These are phyloP conservation scores for Stegodyphus mimosarum DNA, from an alignment of 1,140 invertebrate genomes.

Conservation along the genomic window DNA sequence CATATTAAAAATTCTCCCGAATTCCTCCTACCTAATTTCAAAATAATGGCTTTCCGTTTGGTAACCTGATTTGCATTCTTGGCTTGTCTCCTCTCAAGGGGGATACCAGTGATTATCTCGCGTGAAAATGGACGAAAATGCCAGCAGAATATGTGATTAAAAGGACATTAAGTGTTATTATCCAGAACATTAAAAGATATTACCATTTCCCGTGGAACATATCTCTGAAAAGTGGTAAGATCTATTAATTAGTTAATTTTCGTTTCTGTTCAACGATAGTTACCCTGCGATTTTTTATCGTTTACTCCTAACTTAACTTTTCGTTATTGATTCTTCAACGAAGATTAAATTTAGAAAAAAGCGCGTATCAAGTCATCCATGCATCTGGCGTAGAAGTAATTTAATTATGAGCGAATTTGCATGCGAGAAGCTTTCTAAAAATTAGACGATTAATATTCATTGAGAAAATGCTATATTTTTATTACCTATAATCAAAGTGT, in stretches of 20 bases:
- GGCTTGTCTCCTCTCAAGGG: not conserved
- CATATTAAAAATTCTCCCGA: conserved; percentile 44
- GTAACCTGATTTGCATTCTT: conserved; percentile 34
- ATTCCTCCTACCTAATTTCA: conserved; percentile 43
- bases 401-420: no score
- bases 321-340: no score
- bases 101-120: conserved; percentile 21
- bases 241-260: no score
- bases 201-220: not conserved
- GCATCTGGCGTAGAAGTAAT: no score
- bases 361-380: no score
- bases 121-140: conserved; percentile 29
- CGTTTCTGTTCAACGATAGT: no score
- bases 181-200: conserved; percentile 11
- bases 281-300: not conserved
- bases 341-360: no score
- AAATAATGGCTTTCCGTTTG: conserved; percentile 5
- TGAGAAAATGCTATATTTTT: no score
- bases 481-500: no score
- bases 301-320: not conserved
- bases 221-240: no score
- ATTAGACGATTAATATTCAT: no score
- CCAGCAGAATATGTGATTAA: conserved; percentile 33
- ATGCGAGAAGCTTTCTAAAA: no score
- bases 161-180: conserved; percentile 57